A percentile compares a stretch with the other conserved stretches of the same genome.
phyloP scores from a whole-genome alignment of 2,113 vertebrate genomes.

The Pelvicachromis taeniatus region DNA sequence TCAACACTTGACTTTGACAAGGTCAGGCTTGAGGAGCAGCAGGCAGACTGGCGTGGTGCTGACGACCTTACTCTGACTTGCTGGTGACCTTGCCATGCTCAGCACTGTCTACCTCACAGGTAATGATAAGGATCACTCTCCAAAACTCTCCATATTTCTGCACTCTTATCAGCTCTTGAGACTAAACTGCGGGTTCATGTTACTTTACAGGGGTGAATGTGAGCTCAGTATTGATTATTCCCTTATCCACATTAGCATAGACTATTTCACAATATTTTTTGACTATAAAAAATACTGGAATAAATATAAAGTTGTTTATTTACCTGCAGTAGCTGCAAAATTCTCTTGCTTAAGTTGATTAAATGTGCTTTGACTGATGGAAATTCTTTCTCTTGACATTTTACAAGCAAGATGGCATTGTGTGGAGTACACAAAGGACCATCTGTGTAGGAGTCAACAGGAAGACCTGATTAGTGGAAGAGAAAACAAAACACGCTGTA shows the following conservation, averaged over 20 bases:
- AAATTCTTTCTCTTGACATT: conserved; percentile 33
- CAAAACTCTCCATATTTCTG: conserved; percentile 15
- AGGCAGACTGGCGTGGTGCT: conserved; percentile 51
- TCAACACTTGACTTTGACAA: conserved; percentile 65
- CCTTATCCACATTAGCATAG: not conserved
- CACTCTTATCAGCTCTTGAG: not conserved
- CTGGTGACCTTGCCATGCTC: conserved; percentile 56
- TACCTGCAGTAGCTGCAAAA: not conserved
- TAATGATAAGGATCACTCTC: conserved; percentile 24
- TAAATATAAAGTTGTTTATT: conserved; percentile 34
- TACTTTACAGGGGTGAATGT: not conserved
- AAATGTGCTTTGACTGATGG: conserved; percentile 32
- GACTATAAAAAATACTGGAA: conserved; percentile 15
- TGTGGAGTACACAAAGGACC: not conserved
- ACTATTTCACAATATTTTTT: not conserved
- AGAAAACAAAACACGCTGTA: not conserved
- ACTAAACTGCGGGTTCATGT: not conserved
- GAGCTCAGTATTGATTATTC: conserved; percentile 3
- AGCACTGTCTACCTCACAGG: conserved; percentile 6
- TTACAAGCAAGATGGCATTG: conserved; percentile 2
- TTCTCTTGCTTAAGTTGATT: conserved; percentile 37
- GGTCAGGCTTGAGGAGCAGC: conserved; percentile 60
- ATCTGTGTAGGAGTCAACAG: conserved; percentile 8
- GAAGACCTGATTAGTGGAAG: not conserved
- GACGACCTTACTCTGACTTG: conserved; percentile 48